These are phyloP conservation scores for Venustoraphidia nigricollis DNA, from an alignment of 2,888 invertebrate genomes.

Conservation along the genomic window DNA sequence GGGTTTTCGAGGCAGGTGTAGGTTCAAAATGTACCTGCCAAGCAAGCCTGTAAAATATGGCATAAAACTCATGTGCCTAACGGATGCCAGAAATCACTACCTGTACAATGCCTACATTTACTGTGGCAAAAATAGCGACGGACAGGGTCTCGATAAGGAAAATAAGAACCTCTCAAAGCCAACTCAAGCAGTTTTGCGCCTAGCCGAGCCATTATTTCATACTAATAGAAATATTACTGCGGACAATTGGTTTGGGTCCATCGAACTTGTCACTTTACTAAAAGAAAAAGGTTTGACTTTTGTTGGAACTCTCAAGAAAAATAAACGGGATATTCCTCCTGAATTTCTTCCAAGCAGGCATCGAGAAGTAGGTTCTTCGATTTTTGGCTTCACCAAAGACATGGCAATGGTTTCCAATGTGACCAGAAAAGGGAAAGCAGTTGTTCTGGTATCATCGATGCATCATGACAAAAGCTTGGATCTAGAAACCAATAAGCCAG, in stretches of 20 bases:
- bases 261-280: conserved; percentile 7
- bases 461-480: conserved; percentile 11
- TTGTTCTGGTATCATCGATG: conserved; percentile 14
- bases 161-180: too few relatives aligned
- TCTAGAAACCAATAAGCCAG: conserved; percentile 11
- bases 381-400: conserved; percentile 6
- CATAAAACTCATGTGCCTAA: conserved; percentile 13
- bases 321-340: conserved; percentile 9
- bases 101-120: conserved; percentile 14
- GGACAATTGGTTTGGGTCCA: conserved; percentile 15
- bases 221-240: conserved; percentile 14
- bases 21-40: conserved; percentile 13
- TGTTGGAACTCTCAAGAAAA: conserved; percentile 10
- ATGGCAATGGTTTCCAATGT: conserved; percentile 10
- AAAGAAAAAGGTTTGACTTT: conserved; percentile 9
- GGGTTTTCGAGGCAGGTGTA: conserved; percentile 9
- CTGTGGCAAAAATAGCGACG: conserved; percentile 12
- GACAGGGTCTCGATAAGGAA: neutral
- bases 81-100: conserved; percentile 13
- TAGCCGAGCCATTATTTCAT: conserved; percentile 8
- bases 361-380: conserved; percentile 1
- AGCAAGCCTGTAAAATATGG: conserved; percentile 16
- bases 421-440: conserved; percentile 13
- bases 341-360: neutral
- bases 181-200: neutral